These are phyloP conservation scores for Drosophila ustulata DNA, from an alignment of 2,888 invertebrate genomes.

Conservation along the genomic window DNA sequence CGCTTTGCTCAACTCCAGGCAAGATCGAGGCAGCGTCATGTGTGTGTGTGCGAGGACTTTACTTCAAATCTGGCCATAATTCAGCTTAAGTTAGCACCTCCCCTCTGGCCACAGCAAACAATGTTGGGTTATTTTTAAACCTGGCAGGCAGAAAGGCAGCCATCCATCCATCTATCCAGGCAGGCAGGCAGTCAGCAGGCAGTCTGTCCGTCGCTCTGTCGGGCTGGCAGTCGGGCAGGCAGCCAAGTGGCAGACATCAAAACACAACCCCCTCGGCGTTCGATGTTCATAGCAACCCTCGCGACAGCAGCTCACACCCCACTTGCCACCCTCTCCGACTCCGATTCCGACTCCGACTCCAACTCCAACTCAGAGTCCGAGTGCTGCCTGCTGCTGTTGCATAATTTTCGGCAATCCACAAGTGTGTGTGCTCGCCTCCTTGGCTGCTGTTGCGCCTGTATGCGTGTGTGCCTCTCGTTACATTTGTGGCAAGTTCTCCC, in stretches of 20 bases:
- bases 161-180: slow-evolving; percentile 3
- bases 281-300: slow-evolving; percentile 49
- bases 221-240: slow-evolving; percentile 36
- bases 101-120: slow-evolving; percentile 13
- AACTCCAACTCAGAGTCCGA: background rate
- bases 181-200: slow-evolving; percentile 27
- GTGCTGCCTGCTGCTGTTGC: slow-evolving; percentile 69
- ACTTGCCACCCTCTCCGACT: slow-evolving; percentile 3
- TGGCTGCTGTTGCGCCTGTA: slow-evolving; percentile 45
- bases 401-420: slow-evolving; percentile 82
- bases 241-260: slow-evolving; percentile 77
- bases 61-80: slow-evolving; percentile 49
- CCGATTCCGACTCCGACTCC: background rate
- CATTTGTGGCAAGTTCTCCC: slow-evolving; percentile 23
- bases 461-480: slow-evolving; percentile 50
- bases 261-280: slow-evolving; percentile 57
- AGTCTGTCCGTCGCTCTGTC: slow-evolving; percentile 4
- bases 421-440: slow-evolving; percentile 82
- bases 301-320: slow-evolving; percentile 12
- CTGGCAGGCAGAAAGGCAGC: slow-evolving; percentile 28
- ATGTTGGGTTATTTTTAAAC: slow-evolving; percentile 38
- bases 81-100: slow-evolving; percentile 42
- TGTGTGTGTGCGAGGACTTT: slow-evolving; percentile 12
- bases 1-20: slow-evolving; percentile 34
- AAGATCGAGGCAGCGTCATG: background rate